Evolutionary conservation across 2,888 invertebrate species (phyloP).

Genomic region (Serripes groenlandicus): DNA sequence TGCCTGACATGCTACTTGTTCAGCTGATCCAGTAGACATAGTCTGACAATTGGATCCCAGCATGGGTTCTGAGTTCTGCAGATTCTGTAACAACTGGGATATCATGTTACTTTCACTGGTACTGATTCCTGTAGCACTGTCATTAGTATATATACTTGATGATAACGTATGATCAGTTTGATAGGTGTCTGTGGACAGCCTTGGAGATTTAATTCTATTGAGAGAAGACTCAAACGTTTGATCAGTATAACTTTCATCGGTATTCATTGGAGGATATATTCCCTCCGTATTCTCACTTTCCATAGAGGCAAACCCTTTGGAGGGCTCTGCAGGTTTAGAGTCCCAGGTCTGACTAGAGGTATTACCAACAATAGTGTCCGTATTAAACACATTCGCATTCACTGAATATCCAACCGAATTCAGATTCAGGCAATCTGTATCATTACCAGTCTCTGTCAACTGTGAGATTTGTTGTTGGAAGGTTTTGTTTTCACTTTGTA

Average conservation of each 20-base stretch:
- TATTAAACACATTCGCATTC: constrained; percentile 10
- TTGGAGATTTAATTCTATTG: constrained; percentile 32
- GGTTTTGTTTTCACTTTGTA: background rate
- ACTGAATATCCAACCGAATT: background rate
- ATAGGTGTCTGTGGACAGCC: constrained; percentile 34
- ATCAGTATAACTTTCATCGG: constrained; percentile 20
- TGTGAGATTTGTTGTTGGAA: constrained; percentile 14
- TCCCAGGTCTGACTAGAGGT: constrained; percentile 18
- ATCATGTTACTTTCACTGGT: constrained; percentile 19
- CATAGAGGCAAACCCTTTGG: background rate
- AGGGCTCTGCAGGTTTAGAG: background rate
- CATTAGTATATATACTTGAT: constrained; percentile 8
- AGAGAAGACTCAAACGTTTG: constrained; percentile 19
- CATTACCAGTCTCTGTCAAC: background rate
- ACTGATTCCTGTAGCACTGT: constrained; percentile 10
- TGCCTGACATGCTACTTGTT: background rate
- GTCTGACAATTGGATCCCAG: background rate
- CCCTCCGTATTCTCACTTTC: constrained; percentile 19
- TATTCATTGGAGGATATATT: constrained; percentile 10
- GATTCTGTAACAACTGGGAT: constrained; percentile 10
- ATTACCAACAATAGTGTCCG: background rate
- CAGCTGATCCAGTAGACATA: background rate
- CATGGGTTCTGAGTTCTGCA: constrained; percentile 7
- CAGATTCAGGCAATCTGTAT: constrained; percentile 3
- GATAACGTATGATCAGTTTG: constrained; percentile 26